These are phyloP conservation scores for Siniperca chuatsi DNA, from an alignment of 2,113 vertebrate genomes.

Conservation along the genomic window DNA sequence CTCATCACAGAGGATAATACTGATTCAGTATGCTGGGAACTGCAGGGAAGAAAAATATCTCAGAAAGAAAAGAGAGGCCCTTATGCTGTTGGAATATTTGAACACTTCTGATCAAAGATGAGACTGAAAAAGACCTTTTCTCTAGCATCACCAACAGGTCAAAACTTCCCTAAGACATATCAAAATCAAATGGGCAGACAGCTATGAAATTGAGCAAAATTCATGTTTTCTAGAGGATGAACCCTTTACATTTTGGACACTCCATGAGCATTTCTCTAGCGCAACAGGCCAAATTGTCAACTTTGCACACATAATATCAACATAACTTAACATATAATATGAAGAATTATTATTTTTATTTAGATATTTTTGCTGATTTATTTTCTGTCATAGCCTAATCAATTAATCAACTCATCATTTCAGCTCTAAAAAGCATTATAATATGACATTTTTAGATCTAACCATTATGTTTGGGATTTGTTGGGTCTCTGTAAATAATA, in stretches of 20 bases:
- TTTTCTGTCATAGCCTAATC: neutral
- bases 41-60: slow-evolving; percentile 14
- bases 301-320: no score
- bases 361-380: neutral
- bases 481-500: no score
- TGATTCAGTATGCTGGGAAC: slow-evolving; percentile 31
- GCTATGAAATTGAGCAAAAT: neutral
- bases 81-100: slow-evolving; percentile 26
- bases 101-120: neutral
- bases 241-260: neutral
- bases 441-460: neutral
- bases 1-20: slow-evolving; percentile 44
- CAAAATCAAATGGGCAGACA: neutral
- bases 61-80: neutral
- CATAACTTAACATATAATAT: no score
- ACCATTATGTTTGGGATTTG: neutral
- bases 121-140: neutral
- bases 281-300: neutral
- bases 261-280: neutral
- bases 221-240: neutral
- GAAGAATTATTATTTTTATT: no score
- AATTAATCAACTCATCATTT: neutral
- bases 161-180: neutral
- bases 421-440: neutral
- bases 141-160: neutral